phyloP scores from a whole-genome alignment of 1,140 invertebrate species.

The Lepidurus apus region DNA sequence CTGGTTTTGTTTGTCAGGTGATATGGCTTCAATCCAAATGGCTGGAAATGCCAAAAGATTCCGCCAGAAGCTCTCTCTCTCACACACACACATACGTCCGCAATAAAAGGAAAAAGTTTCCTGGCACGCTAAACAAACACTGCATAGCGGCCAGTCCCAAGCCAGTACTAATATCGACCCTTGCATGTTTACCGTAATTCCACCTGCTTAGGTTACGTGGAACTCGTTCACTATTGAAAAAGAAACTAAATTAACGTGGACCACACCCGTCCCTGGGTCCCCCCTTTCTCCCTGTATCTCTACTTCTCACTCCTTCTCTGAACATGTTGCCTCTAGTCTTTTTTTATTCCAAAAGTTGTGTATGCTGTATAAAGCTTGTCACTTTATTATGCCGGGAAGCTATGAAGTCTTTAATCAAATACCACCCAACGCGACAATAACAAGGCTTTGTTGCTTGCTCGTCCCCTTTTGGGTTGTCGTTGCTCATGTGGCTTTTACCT shows the following conservation, averaged over 20 bases:
- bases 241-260: background rate
- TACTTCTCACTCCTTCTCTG: background rate
- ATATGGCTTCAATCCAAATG: background rate
- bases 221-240: background rate
- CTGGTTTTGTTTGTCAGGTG: slow-evolving; percentile 10
- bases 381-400: slow-evolving; percentile 10
- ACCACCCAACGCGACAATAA: background rate
- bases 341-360: background rate
- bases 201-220: background rate
- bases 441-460: background rate
- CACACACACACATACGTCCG: background rate
- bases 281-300: background rate
- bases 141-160: background rate
- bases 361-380: background rate
- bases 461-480: background rate
- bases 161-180: slow-evolving; percentile 10
- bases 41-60: background rate
- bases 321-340: background rate
- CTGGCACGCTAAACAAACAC: slow-evolving; percentile 15
- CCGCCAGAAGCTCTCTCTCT: background rate
- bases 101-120: background rate
- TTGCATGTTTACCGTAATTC: background rate
- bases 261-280: background rate
- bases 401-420: slow-evolving; percentile 20
- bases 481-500: background rate